phyloP scores from a whole-genome alignment of 2,113 vertebrate genomes.

The Lonchura striata region DNA sequence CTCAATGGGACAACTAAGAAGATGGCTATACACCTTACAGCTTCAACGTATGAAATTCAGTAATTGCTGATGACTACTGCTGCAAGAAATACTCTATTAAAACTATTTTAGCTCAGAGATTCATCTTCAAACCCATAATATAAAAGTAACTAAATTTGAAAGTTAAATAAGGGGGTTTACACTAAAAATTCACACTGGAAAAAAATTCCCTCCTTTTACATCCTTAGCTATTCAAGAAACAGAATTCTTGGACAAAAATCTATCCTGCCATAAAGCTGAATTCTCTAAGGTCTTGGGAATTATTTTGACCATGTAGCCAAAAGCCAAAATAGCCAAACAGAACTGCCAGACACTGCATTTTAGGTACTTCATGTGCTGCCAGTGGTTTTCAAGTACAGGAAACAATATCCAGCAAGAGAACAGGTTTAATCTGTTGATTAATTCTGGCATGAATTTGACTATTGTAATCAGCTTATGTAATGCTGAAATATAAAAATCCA shows the following conservation, averaged over 20 bases:
- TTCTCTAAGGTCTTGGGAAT: background rate
- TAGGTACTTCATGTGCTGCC: background rate
- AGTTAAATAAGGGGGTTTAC: background rate
- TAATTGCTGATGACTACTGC: background rate
- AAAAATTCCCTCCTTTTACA: background rate
- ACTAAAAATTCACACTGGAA: background rate
- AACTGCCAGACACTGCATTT: background rate
- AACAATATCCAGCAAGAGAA: background rate
- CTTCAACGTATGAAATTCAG: background rate
- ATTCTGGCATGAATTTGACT: background rate
- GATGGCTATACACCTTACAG: background rate
- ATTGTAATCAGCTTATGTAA: background rate
- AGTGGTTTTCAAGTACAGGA: background rate
- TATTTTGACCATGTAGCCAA: background rate
- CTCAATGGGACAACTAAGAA: background rate
- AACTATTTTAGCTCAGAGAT: background rate
- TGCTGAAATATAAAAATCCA: background rate
- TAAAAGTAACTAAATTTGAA: background rate
- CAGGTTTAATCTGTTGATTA: background rate
- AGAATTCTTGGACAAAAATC: background rate
- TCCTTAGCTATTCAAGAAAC: background rate
- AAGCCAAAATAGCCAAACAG: background rate
- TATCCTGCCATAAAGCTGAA: background rate
- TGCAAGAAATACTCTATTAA: background rate
- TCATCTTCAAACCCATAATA: background rate